Base-by-base conservation (phyloP, 1,140 invertebrate genomes). In the Steinernema khuongi region DNA sequence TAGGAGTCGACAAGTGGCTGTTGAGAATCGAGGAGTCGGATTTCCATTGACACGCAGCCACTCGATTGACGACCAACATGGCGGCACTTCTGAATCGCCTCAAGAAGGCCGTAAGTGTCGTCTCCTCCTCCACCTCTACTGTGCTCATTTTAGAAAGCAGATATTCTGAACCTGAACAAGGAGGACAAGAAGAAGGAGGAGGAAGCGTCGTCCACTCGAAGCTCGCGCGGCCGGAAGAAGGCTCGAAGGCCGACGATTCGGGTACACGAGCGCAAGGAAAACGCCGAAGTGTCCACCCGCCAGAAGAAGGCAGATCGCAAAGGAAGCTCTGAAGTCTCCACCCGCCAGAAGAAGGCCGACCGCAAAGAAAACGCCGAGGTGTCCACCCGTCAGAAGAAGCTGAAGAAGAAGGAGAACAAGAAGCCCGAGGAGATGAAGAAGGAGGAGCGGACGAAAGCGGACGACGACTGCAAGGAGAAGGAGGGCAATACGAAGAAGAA, bases 111-210 rank as follows among this genome's bases (percentile, higher is more conserved):
- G 50, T 60, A 22, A 60, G 50, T 60, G 11, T 60, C 14, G 2
- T 14, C 11, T 60, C 14, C 11, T n/a, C n/a, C n/a, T n/a, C 7
- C 4, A 60, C 11, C 4, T 22, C 22, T 60, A n/a, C 4, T 17
- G 26, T 14, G 14, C 22, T 22, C 4, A 60, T 7, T 60, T 60
- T 60, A 60, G 50, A 60, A 60, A 22, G 50, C 50, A 22, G 50
- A 60, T 2, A 60, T 60, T 14, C 50, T 60, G 50, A 7, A 60
- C 22, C 50, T 2, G 36, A n/a, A 41, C 14, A 60, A 17, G 50
- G 50, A 26, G 11, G 50, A 60, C 14, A 60, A 60, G 50, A 60
- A 60, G 50, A 60, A 60, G 50, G 50, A 60, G 14, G 50, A 60
- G 19, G 50, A 60, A 26, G 4, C 50, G 50, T 22, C 50, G 50